Evolutionary conservation across 2,888 invertebrate species (phyloP), one percentile per base, ranked within the genome.

Genomic region (Rhagium mordax): DNA sequence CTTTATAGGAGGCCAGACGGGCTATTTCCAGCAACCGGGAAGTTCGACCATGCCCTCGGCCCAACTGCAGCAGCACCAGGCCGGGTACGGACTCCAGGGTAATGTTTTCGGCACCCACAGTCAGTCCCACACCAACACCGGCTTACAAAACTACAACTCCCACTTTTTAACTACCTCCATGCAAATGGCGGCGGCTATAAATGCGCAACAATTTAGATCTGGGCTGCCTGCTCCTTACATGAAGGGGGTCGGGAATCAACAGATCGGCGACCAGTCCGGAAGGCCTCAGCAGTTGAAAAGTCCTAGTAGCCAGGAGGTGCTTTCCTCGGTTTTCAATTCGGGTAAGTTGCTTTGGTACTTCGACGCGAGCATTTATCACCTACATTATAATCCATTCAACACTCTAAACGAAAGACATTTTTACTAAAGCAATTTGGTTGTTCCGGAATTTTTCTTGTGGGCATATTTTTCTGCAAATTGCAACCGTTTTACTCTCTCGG

Each of bases 121-220:
- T 76, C 89, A 89, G 75, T 86, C 87, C 20, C 88, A 88, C 77
- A 87, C 86, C 18, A 88, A 85, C 81, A 89, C 90, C 3, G 89
- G 89, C 70, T 84, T 91, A 76, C 91, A 90, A 79, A 78, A 72
- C 78, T 88, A 86, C 74, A 85, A 86, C 60, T 91, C 91, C 6
- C 91, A 91, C 81, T 92, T 91, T 82, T 86, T 92, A 76, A 91
- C 91, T 0, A 90, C 91, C 0, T 91, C 93, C 74, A 90, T 93
- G 74, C 90, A 94, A 82, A 91, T 87, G 20, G 91, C 92, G 67
- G 91, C 91, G 20, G 92, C 92, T 71, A 86, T 89, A 41, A 90
- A 91, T 74, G 91, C 91, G 6, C 92, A 91, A 79, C 93, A 92
- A 85, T 92, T 90, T 86, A 91, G 92, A 71, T 92, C 91, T 82